phyloP scores from a whole-genome alignment of 2,888 invertebrate genomes.

The Drosophila prolongata region DNA sequence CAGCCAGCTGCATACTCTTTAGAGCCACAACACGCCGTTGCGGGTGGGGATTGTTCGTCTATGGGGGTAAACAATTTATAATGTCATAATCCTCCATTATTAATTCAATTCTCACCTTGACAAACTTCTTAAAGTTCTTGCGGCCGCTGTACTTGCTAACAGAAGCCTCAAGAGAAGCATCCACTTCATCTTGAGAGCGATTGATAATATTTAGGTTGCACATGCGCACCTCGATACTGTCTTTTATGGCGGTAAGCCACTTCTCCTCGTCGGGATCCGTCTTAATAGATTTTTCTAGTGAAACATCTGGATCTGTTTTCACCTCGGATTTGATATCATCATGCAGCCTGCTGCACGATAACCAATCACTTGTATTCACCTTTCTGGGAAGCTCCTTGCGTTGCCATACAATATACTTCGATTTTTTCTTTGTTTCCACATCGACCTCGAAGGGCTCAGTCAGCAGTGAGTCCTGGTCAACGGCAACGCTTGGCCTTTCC shows the following conservation, averaged over 20 bases:
- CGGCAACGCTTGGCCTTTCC: background rate
- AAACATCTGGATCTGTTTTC: conserved; percentile 4
- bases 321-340: conserved; percentile 57
- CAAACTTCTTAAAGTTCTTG: conserved; percentile 82
- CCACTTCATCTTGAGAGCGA: conserved; percentile 32
- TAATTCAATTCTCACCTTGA: conserved; percentile 71
- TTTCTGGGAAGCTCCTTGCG: conserved; percentile 63
- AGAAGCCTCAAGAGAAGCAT: conserved; percentile 8
- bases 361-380: conserved; percentile 74
- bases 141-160: conserved; percentile 42
- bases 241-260: conserved; percentile 76
- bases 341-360: conserved; percentile 72
- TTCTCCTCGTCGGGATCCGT: conserved; percentile 43
- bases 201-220: conserved; percentile 57
- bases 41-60: conserved; percentile 69
- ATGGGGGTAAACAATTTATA: background rate
- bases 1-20: conserved; percentile 60
- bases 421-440: conserved; percentile 24
- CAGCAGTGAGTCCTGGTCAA: conserved; percentile 47
- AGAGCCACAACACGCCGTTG: conserved; percentile 61
- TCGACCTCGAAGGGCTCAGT: conserved; percentile 57
- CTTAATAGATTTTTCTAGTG: conserved; percentile 38
- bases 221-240: conserved; percentile 75
- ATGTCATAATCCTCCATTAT: background rate
- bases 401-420: conserved; percentile 57